These are phyloP conservation scores for Gerris lacustris DNA, from an alignment of 2,888 invertebrate genomes.

Conservation along the genomic window DNA sequence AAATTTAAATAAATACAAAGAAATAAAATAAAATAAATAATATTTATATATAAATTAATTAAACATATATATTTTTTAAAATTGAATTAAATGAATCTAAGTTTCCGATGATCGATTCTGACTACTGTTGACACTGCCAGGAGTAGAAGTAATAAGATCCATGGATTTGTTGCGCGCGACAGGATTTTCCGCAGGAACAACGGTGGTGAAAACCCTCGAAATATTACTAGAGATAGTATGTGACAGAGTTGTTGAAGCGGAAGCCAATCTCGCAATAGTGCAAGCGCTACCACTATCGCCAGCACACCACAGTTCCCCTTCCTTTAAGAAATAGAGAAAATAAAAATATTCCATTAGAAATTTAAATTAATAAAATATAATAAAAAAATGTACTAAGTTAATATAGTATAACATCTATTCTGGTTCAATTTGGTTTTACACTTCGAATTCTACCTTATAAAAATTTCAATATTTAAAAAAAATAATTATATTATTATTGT, in stretches of 20 bases:
- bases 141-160: slow-evolving; percentile 22
- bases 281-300: slow-evolving; percentile 18
- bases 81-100: no score
- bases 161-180: slow-evolving; percentile 16
- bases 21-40: no score
- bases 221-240: slow-evolving; percentile 2
- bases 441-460: no score
- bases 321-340: slow-evolving; percentile 15
- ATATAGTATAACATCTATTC: background rate
- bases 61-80: no score
- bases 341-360: background rate
- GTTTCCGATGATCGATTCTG: slow-evolving; percentile 20
- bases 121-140: slow-evolving; percentile 26
- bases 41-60: no score
- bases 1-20: no score
- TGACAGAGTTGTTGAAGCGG: background rate
- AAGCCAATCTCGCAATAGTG: slow-evolving; percentile 12
- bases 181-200: slow-evolving; percentile 12
- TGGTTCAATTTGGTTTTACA: no score
- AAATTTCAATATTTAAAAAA: no score
- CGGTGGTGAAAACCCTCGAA: slow-evolving; percentile 13
- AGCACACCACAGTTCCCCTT: slow-evolving; percentile 23
- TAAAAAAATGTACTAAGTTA: background rate
- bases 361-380: background rate
- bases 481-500: no score